Percentiles rank a stretch among this genome's conserved stretches.
Evolutionary conservation across 2,113 vertebrate genomes (phyloP).

Genomic region (Anolis sagrei): DNA sequence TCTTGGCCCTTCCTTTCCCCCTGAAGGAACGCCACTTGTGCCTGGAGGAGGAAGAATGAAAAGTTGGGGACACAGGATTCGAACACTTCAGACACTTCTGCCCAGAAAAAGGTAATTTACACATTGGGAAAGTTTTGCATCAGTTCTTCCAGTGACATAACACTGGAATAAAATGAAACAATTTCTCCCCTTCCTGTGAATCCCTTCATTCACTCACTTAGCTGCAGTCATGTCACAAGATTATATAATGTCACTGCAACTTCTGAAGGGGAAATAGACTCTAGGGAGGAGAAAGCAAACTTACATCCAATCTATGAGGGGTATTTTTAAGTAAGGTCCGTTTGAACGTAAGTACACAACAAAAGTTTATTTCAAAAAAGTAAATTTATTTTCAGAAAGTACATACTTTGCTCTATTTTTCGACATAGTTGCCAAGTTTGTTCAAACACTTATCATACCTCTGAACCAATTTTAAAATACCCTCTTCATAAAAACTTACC

Average conservation of each 20-base stretch:
- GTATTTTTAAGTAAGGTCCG: no score
- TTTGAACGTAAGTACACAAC: no score
- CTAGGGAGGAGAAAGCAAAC: no score
- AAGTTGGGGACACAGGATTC: background rate
- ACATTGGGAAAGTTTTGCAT: background rate
- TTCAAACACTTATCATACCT: no score
- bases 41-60: slow-evolving; percentile 67
- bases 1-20: slow-evolving; percentile 92
- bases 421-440: no score
- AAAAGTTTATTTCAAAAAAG: no score
- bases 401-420: no score
- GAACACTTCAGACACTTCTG: background rate
- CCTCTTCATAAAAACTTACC: no score
- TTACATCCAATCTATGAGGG: background rate
- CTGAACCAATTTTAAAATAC: no score
- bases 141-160: background rate
- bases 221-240: background rate
- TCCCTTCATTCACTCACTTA: background rate
- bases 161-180: background rate
- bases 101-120: background rate
- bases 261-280: background rate
- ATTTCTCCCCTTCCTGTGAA: no score
- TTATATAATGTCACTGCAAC: background rate
- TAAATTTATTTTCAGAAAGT: no score
- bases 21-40: slow-evolving; percentile 91